Base-by-base conservation (phyloP, 2,113 vertebrate genomes). In the Cottus gobio region DNA sequence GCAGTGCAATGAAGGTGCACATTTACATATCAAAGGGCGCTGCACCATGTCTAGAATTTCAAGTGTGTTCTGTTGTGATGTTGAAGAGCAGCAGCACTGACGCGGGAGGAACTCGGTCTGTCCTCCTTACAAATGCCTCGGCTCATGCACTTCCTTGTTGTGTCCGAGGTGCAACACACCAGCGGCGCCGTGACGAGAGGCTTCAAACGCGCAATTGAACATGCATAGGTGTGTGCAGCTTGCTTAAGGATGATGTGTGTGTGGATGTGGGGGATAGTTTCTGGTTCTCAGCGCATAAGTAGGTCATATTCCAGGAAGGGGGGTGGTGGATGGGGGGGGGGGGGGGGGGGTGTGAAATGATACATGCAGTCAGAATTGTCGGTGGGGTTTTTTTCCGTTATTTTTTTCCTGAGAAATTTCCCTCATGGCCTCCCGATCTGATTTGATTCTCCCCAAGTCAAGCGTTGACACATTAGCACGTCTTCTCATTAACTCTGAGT, bases 11-110 rank as follows among this genome's bases (percentile, higher is more conserved):
- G 91, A 94, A 94, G 91, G 94, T 94, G 89, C 88, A 90, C 92
- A 95, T 95, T 95, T 92, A 78, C 95, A 95, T 94, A 94, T 95
- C 94, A 95, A 95, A 95, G 93, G 87, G 67, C 71, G 84, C 82
- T 4, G 80, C 66, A 5, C 80, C 87, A 85, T 69, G 94, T 91
- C 80, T 86, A 73, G 93, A 93, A 95, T 95, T 93, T 90, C 91
- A 95, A 95, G 87, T 85, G 85, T 80, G 87, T 90, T 91, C 91
- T 92, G 92, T 93, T 92, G 91, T 93, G 89, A 93, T 92, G 91
- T 90, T 93, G 90, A 90, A 90, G 92, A 93, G 92, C 87, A 90
- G 89, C 82, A 68, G 77, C 83, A 72, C 90, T 89, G 91, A 92
- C 91, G 88, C 84, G 82, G 88, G 89, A 93, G 91, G 87, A 92